Evolutionary conservation across 2,888 invertebrate genomes (phyloP), one percentile per base, ranked within the genome.

Genomic region (Eupithecia subfuscata): DNA sequence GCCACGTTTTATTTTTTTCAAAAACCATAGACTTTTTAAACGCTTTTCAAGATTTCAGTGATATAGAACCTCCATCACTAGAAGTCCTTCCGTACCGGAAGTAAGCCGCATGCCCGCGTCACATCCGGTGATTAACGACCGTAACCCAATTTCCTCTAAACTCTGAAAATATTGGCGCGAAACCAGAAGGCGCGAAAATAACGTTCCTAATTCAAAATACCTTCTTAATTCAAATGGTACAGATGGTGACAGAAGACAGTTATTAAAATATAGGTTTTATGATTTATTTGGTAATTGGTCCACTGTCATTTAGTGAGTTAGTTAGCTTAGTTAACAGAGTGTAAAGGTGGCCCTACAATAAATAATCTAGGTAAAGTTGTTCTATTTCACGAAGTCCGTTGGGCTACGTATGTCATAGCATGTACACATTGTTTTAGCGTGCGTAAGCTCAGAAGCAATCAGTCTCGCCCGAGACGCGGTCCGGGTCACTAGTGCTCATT

Each of bases 111-210:
- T 82, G 82, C 83, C 82, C 83, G 82, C 85, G 90, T 90, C 90
- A 89, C 88, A 84, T 90, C 90, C 90, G 82, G 91, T 91, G 91
- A 91, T 91, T 90, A 91, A 91, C 89, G 91, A 89, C 84, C 82
- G 83, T 85, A 89, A 89, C 91, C 89, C 90, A 90, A 90, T 91
- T 91, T 89, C 89, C 90, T 89, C 89, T 89, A 89, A 90, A 89
- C 83, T 90, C 83, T 79, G 89, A 90, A 90, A 89, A 89, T 90
- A 87, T 87, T 81, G 79, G 81, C 81, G 14, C 75, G 86, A 86
- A 82, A 67, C 71, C 48, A 22, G 30, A 69, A 48, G 48, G 45
- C 25, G 69, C 43, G 67, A 67, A 43, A 68, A 68, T 68, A 68
- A 69, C 69, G 37, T 75, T 75, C 72, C 71, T 74, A 63, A 74